phyloP scores from a whole-genome alignment of 2,113 vertebrate species.

The Pogonocichla stellata region DNA sequence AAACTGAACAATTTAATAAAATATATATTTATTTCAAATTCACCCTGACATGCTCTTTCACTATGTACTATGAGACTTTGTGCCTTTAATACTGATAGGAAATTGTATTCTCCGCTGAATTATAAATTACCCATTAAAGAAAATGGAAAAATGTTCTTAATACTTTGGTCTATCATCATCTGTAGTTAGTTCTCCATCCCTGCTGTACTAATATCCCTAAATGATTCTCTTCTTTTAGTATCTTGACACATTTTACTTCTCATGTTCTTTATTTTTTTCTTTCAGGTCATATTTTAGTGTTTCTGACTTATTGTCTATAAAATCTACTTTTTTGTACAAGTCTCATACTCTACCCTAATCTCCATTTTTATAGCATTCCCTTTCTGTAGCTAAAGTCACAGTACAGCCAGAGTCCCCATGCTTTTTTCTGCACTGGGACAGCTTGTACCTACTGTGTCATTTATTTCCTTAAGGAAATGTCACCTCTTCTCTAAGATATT shows the following conservation, averaged over 20 bases:
- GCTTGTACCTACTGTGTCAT: neutral
- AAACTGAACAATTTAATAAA: neutral
- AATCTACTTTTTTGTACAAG: neutral
- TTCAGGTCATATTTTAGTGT: neutral
- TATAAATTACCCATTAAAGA: neutral
- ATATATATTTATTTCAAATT: neutral
- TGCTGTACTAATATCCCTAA: neutral
- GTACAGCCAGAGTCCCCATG: neutral
- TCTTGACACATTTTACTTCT: neutral
- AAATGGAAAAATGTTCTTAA: neutral
- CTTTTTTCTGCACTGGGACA: neutral
- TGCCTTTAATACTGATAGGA: neutral
- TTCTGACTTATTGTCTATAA: neutral
- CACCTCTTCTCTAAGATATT: neutral
- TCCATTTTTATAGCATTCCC: neutral
- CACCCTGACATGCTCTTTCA: neutral
- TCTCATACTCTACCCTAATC: neutral
- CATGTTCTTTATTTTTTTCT: neutral
- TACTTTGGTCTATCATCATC: neutral
- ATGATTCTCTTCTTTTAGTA: neutral
- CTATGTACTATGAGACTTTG: neutral
- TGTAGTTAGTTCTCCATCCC: neutral
- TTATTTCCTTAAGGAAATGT: neutral
- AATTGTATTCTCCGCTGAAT: neutral
- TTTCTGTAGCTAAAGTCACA: neutral